These are phyloP conservation scores for Cetonia aurata DNA, from an alignment of 2,888 invertebrate genomes.

Conservation along the genomic window DNA sequence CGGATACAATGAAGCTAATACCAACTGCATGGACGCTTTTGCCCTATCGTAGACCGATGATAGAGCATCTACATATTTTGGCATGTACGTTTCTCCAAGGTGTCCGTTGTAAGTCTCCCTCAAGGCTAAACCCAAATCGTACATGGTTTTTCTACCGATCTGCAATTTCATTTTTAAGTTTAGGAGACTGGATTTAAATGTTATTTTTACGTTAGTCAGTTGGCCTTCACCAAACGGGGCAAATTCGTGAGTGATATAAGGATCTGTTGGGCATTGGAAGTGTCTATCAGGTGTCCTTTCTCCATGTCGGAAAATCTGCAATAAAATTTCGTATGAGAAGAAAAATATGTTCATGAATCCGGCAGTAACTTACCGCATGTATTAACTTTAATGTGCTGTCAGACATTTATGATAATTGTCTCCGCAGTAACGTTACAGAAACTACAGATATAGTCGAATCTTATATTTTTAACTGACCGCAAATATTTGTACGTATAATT, in stretches of 20 bases:
- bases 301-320: slow-evolving; percentile 44
- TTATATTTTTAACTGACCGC: background rate
- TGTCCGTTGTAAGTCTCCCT: slow-evolving; percentile 24
- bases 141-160: slow-evolving; percentile 32
- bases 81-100: slow-evolving; percentile 19
- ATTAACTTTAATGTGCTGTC: slow-evolving; percentile 1
- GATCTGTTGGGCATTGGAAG: slow-evolving; percentile 35
- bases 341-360: background rate
- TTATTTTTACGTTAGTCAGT: slow-evolving; percentile 39
- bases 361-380: slow-evolving; percentile 3
- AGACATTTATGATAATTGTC: background rate
- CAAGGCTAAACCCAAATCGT: slow-evolving; percentile 31
- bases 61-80: slow-evolving; percentile 25
- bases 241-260: slow-evolving; percentile 18
- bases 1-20: slow-evolving; percentile 39
- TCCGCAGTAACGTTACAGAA: too few species aligned
- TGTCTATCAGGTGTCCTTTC: slow-evolving; percentile 35
- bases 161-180: background rate
- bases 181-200: background rate
- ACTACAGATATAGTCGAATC: too few species aligned
- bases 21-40: slow-evolving; percentile 39
- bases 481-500: too few species aligned
- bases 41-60: slow-evolving; percentile 35
- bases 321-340: background rate
- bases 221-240: slow-evolving; percentile 36